These are phyloP conservation scores for Coilia nasus DNA, from an alignment of 2,797 vertebrate species.

Conservation along the genomic window DNA sequence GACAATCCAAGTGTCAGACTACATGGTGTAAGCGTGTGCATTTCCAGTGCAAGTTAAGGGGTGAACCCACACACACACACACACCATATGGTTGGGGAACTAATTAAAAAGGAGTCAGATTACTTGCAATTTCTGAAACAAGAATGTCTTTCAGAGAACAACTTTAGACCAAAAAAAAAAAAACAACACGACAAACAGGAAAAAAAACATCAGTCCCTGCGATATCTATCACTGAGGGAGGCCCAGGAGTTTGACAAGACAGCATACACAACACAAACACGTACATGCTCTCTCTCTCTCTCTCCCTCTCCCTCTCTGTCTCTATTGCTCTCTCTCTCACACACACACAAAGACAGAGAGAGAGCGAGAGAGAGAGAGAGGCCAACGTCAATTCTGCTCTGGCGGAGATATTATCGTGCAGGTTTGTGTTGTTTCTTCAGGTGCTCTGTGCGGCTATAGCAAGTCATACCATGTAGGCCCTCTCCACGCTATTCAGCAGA, in stretches of 20 bases:
- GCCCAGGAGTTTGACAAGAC: not conserved
- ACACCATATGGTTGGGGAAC: not conserved
- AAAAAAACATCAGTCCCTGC: not conserved
- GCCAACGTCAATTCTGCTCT: constrained; percentile 45
- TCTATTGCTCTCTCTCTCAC: not conserved
- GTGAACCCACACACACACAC: not conserved
- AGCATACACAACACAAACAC: constrained; percentile 1
- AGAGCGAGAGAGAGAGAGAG: constrained; percentile 4
- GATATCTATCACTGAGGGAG: not conserved
- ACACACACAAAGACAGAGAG: constrained; percentile 34
- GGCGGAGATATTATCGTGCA: constrained; percentile 71
- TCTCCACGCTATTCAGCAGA: constrained; percentile 51
- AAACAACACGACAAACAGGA: not conserved
- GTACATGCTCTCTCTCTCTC: not conserved
- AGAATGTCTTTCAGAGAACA: not conserved
- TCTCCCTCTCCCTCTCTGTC: too few relatives aligned
- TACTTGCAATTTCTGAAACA: constrained; percentile 5
- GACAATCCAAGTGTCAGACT: constrained; percentile 17
- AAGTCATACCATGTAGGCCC: constrained; percentile 69
- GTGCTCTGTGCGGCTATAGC: constrained; percentile 64
- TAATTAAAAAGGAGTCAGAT: constrained; percentile 1
- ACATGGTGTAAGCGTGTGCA: not conserved
- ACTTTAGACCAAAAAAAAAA: not conserved
- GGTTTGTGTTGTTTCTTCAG: constrained; percentile 74
- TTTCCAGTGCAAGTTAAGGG: not conserved